Evolutionary conservation across 1,140 invertebrate species (phyloP).

Genomic region (Xylocopa sonorina): DNA sequence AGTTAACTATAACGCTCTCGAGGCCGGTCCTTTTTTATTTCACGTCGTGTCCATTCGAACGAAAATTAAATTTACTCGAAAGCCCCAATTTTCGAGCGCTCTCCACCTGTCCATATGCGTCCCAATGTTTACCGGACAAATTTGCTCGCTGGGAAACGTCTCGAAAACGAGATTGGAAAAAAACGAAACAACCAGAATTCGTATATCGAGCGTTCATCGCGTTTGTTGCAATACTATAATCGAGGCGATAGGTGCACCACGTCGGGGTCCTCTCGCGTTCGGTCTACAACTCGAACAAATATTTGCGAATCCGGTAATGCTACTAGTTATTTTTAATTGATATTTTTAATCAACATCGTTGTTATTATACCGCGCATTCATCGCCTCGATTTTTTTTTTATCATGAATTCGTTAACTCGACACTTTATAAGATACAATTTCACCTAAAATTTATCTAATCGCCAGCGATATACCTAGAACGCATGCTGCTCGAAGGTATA

Average conservation of each 20-base stretch:
- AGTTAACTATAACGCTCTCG: background rate
- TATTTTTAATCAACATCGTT: too few relatives aligned
- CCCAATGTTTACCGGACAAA: background rate
- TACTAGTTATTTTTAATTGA: too few relatives aligned
- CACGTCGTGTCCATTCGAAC: background rate
- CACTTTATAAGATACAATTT: constrained; percentile 48
- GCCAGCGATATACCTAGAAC: constrained; percentile 7
- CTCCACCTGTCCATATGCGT: too few relatives aligned
- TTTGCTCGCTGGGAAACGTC: background rate
- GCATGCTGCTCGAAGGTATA: constrained; percentile 2
- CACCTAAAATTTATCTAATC: constrained; percentile 47
- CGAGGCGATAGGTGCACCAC: too few relatives aligned
- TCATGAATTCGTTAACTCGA: too few relatives aligned
- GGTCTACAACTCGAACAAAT: too few relatives aligned
- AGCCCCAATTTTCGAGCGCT: background rate
- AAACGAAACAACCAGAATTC: background rate
- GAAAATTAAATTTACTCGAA: background rate
- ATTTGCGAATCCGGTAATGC: too few relatives aligned
- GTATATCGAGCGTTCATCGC: background rate
- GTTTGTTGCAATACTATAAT: background rate
- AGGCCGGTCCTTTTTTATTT: background rate
- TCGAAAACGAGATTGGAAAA: background rate
- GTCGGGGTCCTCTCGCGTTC: too few relatives aligned
- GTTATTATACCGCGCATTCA: too few relatives aligned
- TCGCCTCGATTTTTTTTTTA: too few relatives aligned